phyloP scores from a whole-genome alignment of 2,888 invertebrate species.

The Mesorhabditis spiculigera region DNA sequence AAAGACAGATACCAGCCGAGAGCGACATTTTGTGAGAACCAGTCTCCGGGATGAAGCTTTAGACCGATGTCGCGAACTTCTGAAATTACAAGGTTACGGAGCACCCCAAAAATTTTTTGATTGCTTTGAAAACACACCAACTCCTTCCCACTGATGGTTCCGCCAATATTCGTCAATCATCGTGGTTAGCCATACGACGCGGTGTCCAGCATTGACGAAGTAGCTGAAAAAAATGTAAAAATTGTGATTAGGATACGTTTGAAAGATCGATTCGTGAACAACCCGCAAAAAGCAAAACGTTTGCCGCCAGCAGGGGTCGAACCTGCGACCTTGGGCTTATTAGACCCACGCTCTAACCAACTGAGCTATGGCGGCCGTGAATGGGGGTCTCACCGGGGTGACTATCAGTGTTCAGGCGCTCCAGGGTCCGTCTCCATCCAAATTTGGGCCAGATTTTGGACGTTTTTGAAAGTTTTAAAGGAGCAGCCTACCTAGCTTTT shows the following conservation, averaged over 20 bases:
- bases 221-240: too few species aligned
- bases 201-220: slow-evolving; percentile 25
- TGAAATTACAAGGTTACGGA: slow-evolving; percentile 16
- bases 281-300: slow-evolving; percentile 22
- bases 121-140: slow-evolving; percentile 12
- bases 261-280: too few species aligned
- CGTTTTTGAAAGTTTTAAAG: too few species aligned
- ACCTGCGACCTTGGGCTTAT: slow-evolving; percentile 58
- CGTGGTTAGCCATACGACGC: slow-evolving; percentile 56
- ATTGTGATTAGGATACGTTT: too few species aligned
- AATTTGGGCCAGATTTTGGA: too few species aligned
- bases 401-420: too few species aligned
- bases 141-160: slow-evolving; percentile 48
- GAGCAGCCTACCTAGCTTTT: too few species aligned
- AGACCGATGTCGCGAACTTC: slow-evolving; percentile 50
- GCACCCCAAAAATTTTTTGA: background rate
- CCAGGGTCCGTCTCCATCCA: too few species aligned
- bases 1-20: slow-evolving; percentile 52
- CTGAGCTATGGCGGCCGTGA: slow-evolving; percentile 54
- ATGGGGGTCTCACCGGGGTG: too few species aligned
- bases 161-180: slow-evolving; percentile 58
- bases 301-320: slow-evolving; percentile 58
- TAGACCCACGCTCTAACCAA: slow-evolving; percentile 59
- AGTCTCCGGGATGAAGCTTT: slow-evolving; percentile 56
- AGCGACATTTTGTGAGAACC: slow-evolving; percentile 56